Evolutionary conservation across 1,140 invertebrate genomes (phyloP).

Genomic region (Hestina assimilis): DNA sequence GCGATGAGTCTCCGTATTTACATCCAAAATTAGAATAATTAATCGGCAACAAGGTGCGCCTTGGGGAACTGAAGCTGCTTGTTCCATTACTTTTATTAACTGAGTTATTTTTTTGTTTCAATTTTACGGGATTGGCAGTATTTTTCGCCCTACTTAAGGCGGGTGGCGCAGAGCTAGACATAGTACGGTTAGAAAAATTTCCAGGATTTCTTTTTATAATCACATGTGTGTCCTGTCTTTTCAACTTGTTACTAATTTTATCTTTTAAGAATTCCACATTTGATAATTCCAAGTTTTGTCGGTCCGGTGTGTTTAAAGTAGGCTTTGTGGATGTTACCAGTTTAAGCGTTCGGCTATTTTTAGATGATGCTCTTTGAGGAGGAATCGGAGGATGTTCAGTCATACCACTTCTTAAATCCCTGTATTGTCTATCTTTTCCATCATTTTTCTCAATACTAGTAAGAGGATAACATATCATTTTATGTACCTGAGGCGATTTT

Average conservation of each 20-base stretch:
- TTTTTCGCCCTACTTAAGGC: slow-evolving; percentile 51
- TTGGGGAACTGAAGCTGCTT: slow-evolving; percentile 71
- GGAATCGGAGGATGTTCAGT: slow-evolving; percentile 80
- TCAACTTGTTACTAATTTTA: slow-evolving; percentile 79
- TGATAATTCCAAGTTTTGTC: slow-evolving; percentile 39
- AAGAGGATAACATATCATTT: slow-evolving; percentile 81
- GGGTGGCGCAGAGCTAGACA: slow-evolving; percentile 58
- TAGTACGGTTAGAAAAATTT: slow-evolving; percentile 55
- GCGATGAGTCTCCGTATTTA: slow-evolving; percentile 38
- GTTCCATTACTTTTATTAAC: slow-evolving; percentile 48
- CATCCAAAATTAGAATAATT: slow-evolving; percentile 58
- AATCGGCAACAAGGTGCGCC: slow-evolving; percentile 66
- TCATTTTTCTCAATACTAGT: slow-evolving; percentile 58
- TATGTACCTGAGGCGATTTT: slow-evolving; percentile 63
- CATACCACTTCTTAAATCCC: slow-evolving; percentile 30
- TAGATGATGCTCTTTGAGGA: slow-evolving; percentile 85
- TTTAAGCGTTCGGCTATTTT: slow-evolving; percentile 84
- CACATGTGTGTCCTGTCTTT: slow-evolving; percentile 71
- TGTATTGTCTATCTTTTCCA: background rate
- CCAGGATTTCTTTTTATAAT: slow-evolving; percentile 58
- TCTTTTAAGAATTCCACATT: slow-evolving; percentile 80
- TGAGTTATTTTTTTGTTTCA: slow-evolving; percentile 34
- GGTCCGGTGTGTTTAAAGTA: slow-evolving; percentile 38
- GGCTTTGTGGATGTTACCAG: slow-evolving; percentile 80
- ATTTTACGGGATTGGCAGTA: slow-evolving; percentile 23